Conservation (phyloP, 2,888 invertebrate genomes). For the Heliconius sara region DNA sequence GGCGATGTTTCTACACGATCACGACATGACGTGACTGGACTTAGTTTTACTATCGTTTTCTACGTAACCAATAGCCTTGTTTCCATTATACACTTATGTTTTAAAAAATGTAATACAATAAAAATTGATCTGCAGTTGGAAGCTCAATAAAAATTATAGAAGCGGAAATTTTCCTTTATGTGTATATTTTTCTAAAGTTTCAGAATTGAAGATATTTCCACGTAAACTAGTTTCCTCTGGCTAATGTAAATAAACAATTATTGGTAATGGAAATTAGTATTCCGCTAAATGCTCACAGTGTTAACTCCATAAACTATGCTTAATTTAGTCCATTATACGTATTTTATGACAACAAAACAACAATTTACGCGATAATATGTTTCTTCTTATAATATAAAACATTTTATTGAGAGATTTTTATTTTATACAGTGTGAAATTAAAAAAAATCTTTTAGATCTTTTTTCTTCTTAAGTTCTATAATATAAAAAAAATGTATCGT, state of each 20-base stretch:
- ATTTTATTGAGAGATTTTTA: not conserved
- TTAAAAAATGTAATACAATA: not conserved
- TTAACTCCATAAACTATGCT: not conserved
- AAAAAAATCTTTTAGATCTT: not conserved
- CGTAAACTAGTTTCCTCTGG: not conserved
- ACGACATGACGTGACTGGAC: constrained; percentile 54
- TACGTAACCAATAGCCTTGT: constrained; percentile 30
- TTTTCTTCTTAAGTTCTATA: not conserved
- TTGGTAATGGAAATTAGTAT: not conserved
- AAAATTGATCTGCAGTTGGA: not conserved
- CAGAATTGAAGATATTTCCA: not conserved
- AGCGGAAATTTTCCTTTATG: not conserved
- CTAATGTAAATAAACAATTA: not conserved
- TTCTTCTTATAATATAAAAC: not conserved
- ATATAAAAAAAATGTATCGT: not conserved
- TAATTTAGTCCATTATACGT: not conserved
- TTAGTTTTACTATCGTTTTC: constrained; percentile 45
- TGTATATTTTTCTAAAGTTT: not conserved
- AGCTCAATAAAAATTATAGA: not conserved
- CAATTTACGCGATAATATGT: not conserved
- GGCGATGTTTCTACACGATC: constrained; percentile 46
- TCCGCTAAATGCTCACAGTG: not conserved
- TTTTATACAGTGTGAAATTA: not conserved
- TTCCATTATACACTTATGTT: constrained; percentile 29
- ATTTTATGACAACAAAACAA: too few species aligned